Base-by-base conservation (phyloP, 2,113 vertebrate species). In the Stigmatopora argus region DNA sequence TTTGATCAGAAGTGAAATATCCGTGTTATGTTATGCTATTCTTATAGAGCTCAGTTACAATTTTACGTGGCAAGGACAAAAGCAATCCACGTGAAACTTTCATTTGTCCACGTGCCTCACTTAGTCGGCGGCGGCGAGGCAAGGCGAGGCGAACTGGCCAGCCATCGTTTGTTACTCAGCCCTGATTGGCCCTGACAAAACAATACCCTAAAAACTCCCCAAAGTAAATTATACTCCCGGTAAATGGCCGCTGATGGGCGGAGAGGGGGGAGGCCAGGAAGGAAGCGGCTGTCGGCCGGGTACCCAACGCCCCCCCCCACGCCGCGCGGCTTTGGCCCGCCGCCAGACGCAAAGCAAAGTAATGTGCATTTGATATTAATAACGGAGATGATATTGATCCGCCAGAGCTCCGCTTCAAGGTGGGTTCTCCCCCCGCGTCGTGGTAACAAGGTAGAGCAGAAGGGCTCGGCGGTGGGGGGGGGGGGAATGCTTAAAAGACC, bases 301-400 rank as follows among this genome's bases (percentile, higher is more conserved):
- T n/a, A 79, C 72, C 68, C 73, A n/a, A n/a, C n/a, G n/a, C n/a
- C n/a, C n/a, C n/a, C 26, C 26, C 26, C 26, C 26, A 31, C 78
- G 75, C 65, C 46, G 64, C 79, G 78, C 67, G 67, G 77, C 86
- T 71, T 90, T 95, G 95, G 94, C 93, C 78, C 45, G 0, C 81
- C 81, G 93, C 94, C 95, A 98, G 92, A 91, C 88, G 88, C 89
- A 94, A 90, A 96, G 95, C 94, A 96, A 95, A 97, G 94, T 97
- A 97, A 98, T 98, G 93, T 61, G 94, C 94, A 94, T 99, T 98
- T 98, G 95, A 98, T 99, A 99, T 97, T 97, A 97, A 97, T 98
- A 98, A 96, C 93, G 90, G 91, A 95, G 94, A 94, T 93, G 94
- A 94, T 97, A 96, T 98, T 95, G 96, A 98, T 98, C 94, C 65